Conservation (phyloP, 2,113 vertebrate genomes). For the Clinocottus analis region DNA sequence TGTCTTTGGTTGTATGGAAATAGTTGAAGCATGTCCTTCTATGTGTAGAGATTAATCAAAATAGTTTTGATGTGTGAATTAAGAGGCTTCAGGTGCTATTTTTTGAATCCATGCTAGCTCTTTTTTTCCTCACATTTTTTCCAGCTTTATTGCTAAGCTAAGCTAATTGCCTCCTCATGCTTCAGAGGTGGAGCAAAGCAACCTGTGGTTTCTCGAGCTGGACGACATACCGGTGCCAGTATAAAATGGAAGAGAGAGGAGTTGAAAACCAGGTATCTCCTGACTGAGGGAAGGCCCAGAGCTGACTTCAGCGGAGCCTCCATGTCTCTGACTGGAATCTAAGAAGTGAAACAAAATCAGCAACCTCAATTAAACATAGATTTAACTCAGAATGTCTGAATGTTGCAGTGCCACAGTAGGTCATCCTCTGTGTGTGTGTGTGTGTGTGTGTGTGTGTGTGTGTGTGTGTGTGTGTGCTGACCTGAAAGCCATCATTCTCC, state of each 20-base stretch:
- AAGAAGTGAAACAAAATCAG: slow-evolving; percentile 6
- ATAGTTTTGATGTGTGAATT: background rate
- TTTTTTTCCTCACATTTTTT: background rate
- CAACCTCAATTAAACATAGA: background rate
- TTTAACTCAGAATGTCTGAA: background rate
- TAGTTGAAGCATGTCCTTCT: background rate
- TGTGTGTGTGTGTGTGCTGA: slow-evolving; percentile 27
- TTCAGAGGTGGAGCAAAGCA: background rate
- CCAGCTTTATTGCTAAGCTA: background rate
- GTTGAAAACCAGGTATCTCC: slow-evolving; percentile 83
- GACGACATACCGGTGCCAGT: slow-evolving; percentile 77
- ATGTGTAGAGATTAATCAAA: background rate
- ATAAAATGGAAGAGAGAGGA: slow-evolving; percentile 80
- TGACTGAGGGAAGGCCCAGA: slow-evolving; percentile 76
- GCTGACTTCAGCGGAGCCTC: slow-evolving; percentile 75
- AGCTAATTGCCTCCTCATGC: background rate
- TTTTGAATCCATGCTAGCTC: too few relatives aligned
- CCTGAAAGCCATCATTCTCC: slow-evolving; percentile 79
- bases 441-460: too few relatives aligned
- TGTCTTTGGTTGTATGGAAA: background rate
- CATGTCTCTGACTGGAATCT: slow-evolving; percentile 80
- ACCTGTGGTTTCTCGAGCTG: background rate
- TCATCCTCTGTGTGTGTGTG: background rate
- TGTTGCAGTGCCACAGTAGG: background rate
- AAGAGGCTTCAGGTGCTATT: too few relatives aligned